Percentiles rank a stretch among this genome's conserved stretches.
Evolutionary conservation across 2,888 invertebrate genomes (phyloP).

Genomic region (Noctua fimbriata): DNA sequence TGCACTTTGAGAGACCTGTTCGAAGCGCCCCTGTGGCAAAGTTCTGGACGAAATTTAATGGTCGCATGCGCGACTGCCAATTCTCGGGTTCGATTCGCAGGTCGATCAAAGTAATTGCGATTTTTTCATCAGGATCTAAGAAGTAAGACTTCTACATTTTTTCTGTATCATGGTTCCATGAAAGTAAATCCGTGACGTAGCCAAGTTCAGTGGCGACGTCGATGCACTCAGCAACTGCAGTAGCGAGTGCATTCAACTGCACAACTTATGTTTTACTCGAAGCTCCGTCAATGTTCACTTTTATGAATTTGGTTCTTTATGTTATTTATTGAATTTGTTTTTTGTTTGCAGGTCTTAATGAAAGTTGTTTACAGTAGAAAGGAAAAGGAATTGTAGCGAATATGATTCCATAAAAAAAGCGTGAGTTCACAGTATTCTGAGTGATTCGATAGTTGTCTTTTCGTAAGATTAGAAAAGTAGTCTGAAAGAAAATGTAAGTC

Average conservation of each 20-base stretch:
- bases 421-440: background rate
- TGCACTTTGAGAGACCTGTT: background rate
- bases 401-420: too few relatives aligned
- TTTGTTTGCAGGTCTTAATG: background rate
- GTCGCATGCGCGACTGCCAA: too few relatives aligned
- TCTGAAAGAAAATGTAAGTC: background rate
- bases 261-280: constrained; percentile 54
- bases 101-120: too few relatives aligned
- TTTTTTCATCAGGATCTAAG: too few relatives aligned
- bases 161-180: constrained; percentile 20
- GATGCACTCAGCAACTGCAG: constrained; percentile 61
- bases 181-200: constrained; percentile 62
- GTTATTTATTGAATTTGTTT: constrained; percentile 22
- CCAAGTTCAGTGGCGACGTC: constrained; percentile 81
- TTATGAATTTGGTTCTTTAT: constrained; percentile 49
- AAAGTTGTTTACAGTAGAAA: background rate
- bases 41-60: background rate
- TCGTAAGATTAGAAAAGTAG: background rate
- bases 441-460: background rate
- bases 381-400: background rate
- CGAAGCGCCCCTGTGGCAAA: too few relatives aligned
- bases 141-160: constrained; percentile 12
- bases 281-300: constrained; percentile 38
- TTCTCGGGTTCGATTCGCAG: too few relatives aligned
- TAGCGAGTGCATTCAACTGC: constrained; percentile 78